phyloP scores from a whole-genome alignment of 2,113 vertebrate species.

The Aptenodytes forsteri region DNA sequence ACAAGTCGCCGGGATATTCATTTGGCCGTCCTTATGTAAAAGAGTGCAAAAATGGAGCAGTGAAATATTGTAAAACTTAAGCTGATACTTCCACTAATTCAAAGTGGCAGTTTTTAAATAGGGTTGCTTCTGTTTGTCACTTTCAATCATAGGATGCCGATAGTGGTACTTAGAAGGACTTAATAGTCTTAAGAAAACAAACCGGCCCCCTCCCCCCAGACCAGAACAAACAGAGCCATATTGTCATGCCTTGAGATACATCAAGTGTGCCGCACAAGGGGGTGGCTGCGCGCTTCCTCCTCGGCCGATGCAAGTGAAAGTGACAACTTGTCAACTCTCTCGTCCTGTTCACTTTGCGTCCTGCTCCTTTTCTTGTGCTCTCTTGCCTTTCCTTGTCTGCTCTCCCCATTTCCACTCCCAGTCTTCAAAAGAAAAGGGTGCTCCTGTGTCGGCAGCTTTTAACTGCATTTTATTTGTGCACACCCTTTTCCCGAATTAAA shows the following conservation, averaged over 20 bases:
- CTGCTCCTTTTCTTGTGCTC: background rate
- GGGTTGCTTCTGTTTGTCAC: constrained; percentile 75
- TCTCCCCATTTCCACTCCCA: background rate
- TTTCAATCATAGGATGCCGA: constrained; percentile 75
- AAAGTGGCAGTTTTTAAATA: constrained; percentile 79
- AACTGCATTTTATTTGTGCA: background rate
- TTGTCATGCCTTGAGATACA: constrained; percentile 66
- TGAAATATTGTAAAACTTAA: constrained; percentile 67
- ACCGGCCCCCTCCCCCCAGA: constrained; percentile 20
- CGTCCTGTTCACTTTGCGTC: constrained; percentile 64
- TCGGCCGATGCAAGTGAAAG: constrained; percentile 15
- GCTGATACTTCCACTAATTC: constrained; percentile 71
- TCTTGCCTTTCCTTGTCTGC: constrained; percentile 48
- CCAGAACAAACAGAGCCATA: constrained; percentile 56
- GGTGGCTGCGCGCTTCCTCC: background rate
- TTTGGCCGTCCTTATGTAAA: constrained; percentile 53
- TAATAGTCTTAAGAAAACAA: constrained; percentile 79
- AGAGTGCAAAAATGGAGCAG: constrained; percentile 51
- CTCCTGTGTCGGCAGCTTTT: background rate
- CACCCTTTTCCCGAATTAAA: background rate
- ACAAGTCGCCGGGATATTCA: background rate
- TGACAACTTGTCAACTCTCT: constrained; percentile 69
- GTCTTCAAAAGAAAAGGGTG: constrained; percentile 23
- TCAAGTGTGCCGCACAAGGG: background rate
- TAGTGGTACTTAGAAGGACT: constrained; percentile 74